These are phyloP conservation scores for Meta bourneti DNA, from an alignment of 2,888 invertebrate genomes.

Conservation along the genomic window DNA sequence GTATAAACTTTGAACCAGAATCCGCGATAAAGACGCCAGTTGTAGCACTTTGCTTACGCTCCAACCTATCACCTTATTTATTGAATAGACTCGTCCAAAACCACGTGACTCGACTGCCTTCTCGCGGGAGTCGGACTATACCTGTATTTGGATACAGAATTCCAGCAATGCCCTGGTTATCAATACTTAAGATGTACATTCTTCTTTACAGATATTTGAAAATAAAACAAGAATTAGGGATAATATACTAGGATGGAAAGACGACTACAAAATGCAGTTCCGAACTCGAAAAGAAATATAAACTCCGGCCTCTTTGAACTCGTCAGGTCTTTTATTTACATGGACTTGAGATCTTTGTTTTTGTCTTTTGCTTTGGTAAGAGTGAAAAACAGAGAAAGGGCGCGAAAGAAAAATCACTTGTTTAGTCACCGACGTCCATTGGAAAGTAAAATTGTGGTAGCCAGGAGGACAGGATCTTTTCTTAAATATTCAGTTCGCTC, in stretches of 20 bases:
- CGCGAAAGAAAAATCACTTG: slow-evolving; percentile 32
- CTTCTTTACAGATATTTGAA: not conserved
- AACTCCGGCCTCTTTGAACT: not conserved
- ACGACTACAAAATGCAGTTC: not conserved
- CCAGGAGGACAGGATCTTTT: not conserved
- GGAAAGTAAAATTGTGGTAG: slow-evolving; percentile 37
- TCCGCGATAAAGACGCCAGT: no score
- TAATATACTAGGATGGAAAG: not conserved
- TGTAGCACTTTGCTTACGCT: no score
- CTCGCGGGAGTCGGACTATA: no score
- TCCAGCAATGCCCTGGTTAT: no score
- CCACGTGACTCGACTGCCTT: no score
- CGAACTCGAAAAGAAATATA: not conserved
- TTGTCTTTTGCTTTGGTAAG: not conserved
- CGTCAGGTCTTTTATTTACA: slow-evolving; percentile 16
- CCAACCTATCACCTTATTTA: no score
- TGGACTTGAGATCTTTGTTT: not conserved
- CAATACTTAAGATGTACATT: no score
- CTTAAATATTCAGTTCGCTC: slow-evolving; percentile 28
- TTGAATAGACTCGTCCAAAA: no score
- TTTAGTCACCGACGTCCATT: slow-evolving; percentile 25
- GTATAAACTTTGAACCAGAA: no score
- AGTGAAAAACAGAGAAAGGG: not conserved
- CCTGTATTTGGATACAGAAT: no score
- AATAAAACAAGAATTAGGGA: not conserved